Evolutionary conservation across 2,888 invertebrate species (phyloP), one percentile per base, ranked within the genome.

Genomic region (Brassicogethes aeneus): DNA sequence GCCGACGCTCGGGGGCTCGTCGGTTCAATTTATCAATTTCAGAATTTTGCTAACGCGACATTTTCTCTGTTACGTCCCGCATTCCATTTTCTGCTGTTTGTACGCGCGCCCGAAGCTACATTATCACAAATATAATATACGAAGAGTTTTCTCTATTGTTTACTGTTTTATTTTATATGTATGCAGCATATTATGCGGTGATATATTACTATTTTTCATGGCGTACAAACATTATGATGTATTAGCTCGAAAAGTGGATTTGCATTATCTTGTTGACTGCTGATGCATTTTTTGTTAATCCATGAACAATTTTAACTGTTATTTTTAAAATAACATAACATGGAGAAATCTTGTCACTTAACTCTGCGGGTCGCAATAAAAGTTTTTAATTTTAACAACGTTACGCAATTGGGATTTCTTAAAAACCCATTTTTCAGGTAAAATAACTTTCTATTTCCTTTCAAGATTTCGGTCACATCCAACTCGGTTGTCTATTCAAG

Each of bases 11-110:
- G 5, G 10, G 23, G 23, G 23, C 23, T 10, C 5, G 10, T 5
- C 5, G 38, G 48, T 48, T 54, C 54, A 57, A 59, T 59, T 59
- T 59, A 59, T 59, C 59, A 59, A 59, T 56, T 59, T 56, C 56
- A 55, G 55, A 54, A 23, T 57, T 56, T 53, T 53, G 54, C 56
- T 50, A 50, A 52, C 49, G 48, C 48, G 55, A 55, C 54, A 59
- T 51, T 53, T 53, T 23, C 23, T 23, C 23, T 23, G 5, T 23
- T 10, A 7, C 23, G 5, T 10, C 23, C 23, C 5, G 5, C 23
- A 10, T 7, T 23, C 10, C 10, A 10, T 23, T 23, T 5, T 7
- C 23, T 23, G 23, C 10, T 7, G 23, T 23, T 23, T 23, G 23
- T 10, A 23, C 23, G 5, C 23, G 5, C 23, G 10, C 23, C 23